Evolutionary conservation across 2,888 invertebrate genomes (phyloP), one percentile per base, ranked within the genome.

Genomic region (Syrista parreyssii): DNA sequence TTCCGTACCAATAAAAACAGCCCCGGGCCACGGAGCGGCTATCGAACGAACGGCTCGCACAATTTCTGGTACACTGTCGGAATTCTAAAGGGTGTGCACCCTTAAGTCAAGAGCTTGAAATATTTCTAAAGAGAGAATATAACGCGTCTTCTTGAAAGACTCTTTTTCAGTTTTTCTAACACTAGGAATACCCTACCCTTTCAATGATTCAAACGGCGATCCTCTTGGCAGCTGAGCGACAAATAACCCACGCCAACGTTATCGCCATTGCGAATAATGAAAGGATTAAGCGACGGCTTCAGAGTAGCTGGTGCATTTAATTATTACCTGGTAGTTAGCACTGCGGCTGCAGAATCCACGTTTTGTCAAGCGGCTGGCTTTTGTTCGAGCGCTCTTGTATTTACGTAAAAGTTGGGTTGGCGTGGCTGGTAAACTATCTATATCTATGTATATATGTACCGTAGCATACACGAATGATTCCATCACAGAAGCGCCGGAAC

Each of bases 1-100:
- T 40, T 74, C 35, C 76, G 75, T 73, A 69, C 79, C 80, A 79
- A 82, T 82, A 85, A 83, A 85, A 84, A 82, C 79, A 76, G 72
- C 73, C 71, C 4, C 15, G 76, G 55, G 69, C 68, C 76, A 75
- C 73, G 71, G 32, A 71, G 31, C 71, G 71, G 9, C 71, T 71
- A 71, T 71, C 31, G 71, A 31, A 31, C 71, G 32, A 31, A 32
- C 31, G 71, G 31, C 12, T 6, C 55, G 32, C 71, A 12, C 32
- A 31, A 71, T 71, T 71, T 71, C 31, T 23, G 55, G 9, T 55
- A 23, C 55, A 23, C 23, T 9, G 55, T 23, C 23, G 55, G 9
- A 55, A 23, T 55, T 55, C 23, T 55, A 23, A 23, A 2, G 55
- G 9, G 55, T 55, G 23, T 55, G 9, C 23, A 55, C 23, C 55